Conservation (phyloP, 2,888 invertebrate species). For the Helleia helle region DNA sequence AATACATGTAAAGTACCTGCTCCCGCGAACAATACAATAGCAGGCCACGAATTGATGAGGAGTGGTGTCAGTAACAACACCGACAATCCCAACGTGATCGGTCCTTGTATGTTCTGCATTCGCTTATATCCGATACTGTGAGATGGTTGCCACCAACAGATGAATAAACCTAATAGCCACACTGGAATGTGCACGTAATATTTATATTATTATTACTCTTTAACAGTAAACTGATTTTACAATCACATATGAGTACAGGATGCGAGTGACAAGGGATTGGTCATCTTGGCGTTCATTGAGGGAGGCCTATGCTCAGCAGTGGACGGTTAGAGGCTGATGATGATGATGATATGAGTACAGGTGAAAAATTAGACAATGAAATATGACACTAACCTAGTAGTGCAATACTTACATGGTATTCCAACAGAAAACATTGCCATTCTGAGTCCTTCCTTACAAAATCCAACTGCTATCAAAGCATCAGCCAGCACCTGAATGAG, state of each 20-base stretch:
- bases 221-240: no score
- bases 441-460: conserved; percentile 46
- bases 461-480: conserved; percentile 47
- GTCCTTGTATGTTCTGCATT: conserved; percentile 44
- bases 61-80: conserved; percentile 71
- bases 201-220: no score
- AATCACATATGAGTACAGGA: no score
- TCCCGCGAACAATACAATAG: conserved; percentile 73
- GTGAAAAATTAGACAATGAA: no score
- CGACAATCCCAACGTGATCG: conserved; percentile 60
- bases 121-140: conserved; percentile 50
- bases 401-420: conserved; percentile 46
- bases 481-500: conserved; percentile 42
- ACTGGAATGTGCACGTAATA: conserved; percentile 51
- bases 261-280: no score
- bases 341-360: no score
- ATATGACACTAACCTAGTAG: no score
- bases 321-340: no score
- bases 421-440: conserved; percentile 52
- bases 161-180: conserved; percentile 57
- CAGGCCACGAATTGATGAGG: conserved; percentile 75
- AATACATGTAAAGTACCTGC: no score
- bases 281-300: no score
- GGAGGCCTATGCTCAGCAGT: no score
- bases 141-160: conserved; percentile 73